phyloP scores from a whole-genome alignment of 2,113 vertebrate genomes.

The Cyprinodon brontotheroides region DNA sequence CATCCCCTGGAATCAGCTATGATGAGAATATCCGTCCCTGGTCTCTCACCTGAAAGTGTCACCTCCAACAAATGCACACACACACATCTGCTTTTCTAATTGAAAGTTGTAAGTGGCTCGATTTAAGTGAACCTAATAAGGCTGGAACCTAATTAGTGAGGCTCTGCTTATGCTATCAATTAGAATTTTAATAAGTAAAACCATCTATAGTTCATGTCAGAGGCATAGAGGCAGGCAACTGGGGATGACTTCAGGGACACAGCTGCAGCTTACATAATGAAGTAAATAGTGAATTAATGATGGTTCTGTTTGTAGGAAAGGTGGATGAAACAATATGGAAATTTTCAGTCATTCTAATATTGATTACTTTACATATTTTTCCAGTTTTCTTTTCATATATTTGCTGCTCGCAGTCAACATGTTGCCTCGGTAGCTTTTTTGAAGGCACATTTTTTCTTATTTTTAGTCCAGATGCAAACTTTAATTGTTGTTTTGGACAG shows the following conservation, averaged over 20 bases:
- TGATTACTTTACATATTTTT: too few relatives aligned
- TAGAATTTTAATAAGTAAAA: conserved; percentile 17
- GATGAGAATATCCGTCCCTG: conserved; percentile 38
- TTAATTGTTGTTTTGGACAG: background rate
- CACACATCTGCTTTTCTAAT: conserved; percentile 22
- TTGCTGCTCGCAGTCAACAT: background rate
- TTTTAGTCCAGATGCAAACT: background rate
- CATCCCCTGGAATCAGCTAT: conserved; percentile 46
- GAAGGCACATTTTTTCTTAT: background rate
- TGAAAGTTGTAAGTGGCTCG: conserved; percentile 8
- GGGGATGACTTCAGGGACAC: conserved; percentile 2
- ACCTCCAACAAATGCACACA: conserved; percentile 7
- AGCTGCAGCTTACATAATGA: background rate
- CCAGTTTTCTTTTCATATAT: too few relatives aligned
- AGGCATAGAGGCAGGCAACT: background rate
- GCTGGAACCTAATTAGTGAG: conserved; percentile 9
- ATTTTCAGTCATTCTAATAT: too few relatives aligned
- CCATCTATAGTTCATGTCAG: background rate
- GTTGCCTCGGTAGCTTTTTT: background rate
- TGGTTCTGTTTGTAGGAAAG: background rate
- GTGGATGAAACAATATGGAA: background rate
- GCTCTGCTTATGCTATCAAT: conserved; percentile 24
- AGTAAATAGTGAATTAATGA: background rate
- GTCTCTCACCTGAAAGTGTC: conserved; percentile 38
- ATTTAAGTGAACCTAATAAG: conserved; percentile 34